Conservation (phyloP, 2,797 vertebrate species). For the Rhinophrynus dorsalis region DNA sequence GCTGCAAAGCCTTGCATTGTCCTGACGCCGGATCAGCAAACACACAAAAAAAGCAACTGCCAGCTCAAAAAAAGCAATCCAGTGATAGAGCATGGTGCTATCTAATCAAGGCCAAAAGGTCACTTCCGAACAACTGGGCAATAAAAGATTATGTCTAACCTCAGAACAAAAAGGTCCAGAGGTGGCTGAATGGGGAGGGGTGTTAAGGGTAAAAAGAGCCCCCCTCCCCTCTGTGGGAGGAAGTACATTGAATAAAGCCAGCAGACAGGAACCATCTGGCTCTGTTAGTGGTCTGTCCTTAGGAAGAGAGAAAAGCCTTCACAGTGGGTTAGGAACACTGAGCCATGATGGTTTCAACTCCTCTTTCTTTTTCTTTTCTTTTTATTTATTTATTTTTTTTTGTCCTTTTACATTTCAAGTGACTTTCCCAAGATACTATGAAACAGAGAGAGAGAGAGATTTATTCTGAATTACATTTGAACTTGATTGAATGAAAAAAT, state of each 20-base stretch:
- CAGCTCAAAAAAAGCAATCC: conserved; percentile 86
- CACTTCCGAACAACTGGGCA: conserved; percentile 99
- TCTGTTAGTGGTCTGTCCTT: conserved; percentile 80
- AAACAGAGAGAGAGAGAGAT: conserved; percentile 34
- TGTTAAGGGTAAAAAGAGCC: conserved; percentile 21
- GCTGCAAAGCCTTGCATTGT: conserved; percentile 86
- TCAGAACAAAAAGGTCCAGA: conserved; percentile 79
- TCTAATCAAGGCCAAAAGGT: conserved; percentile 98
- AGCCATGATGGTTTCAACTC: too few species aligned
- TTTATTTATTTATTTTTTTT: conserved; percentile 60
- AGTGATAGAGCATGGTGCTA: conserved; percentile 90
- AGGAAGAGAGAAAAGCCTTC: conserved; percentile 67
- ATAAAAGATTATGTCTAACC: conserved; percentile 98
- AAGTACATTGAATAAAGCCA: conserved; percentile 90
- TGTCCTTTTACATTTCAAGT: conserved; percentile 52
- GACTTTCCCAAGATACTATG: conserved; percentile 63
- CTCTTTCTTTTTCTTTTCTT: too few species aligned
- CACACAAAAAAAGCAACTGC: conserved; percentile 76
- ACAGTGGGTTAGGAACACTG: conserved; percentile 65
- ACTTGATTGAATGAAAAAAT: too few species aligned
- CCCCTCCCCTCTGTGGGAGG: conserved; percentile 79
- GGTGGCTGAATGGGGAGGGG: conserved; percentile 61
- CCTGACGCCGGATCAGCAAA: conserved; percentile 82
- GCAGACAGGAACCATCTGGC: conserved; percentile 96
- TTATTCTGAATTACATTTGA: too few species aligned